Conservation (phyloP, 2,888 invertebrate genomes). For the Hipparchia sbordonii region DNA sequence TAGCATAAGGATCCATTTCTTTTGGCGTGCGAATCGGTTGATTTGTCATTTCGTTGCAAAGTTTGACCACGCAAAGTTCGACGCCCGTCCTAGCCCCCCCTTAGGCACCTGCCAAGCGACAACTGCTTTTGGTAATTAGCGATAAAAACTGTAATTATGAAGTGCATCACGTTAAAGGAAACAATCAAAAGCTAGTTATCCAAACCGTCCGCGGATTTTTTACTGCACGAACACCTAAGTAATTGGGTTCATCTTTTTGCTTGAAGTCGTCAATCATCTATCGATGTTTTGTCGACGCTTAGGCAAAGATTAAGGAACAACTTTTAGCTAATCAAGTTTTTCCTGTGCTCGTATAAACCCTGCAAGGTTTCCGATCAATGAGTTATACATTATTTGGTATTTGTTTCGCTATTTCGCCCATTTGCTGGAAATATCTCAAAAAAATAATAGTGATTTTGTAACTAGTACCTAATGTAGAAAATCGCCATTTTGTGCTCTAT, state of each 20-base stretch:
- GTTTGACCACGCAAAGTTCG: slow-evolving; percentile 63
- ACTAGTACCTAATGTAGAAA: no score
- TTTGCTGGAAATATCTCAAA: no score
- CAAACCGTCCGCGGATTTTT: slow-evolving; percentile 27
- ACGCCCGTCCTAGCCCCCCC: slow-evolving; percentile 77
- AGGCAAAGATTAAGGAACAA: slow-evolving; percentile 1
- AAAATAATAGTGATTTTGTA: no score
- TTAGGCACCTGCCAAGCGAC: slow-evolving; percentile 57
- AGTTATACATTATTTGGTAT: not conserved
- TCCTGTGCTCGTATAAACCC: slow-evolving; percentile 2
- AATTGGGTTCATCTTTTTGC: slow-evolving; percentile 27
- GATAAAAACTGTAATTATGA: slow-evolving; percentile 65
- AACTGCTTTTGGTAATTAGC: slow-evolving; percentile 73
- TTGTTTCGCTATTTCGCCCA: no score
- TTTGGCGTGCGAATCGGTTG: slow-evolving; percentile 41
- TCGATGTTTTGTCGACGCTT: slow-evolving; percentile 14
- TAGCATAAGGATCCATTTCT: slow-evolving; percentile 49
- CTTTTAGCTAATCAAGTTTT: slow-evolving; percentile 12
- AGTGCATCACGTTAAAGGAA: slow-evolving; percentile 57
- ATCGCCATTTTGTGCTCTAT: no score
- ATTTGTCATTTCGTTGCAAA: slow-evolving; percentile 50
- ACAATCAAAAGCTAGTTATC: slow-evolving; percentile 44
- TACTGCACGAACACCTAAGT: slow-evolving; percentile 21
- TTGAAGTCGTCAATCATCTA: slow-evolving; percentile 6
- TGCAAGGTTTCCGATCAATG: not conserved